Conservation (phyloP, 2,113 vertebrate genomes). For the Pituophis catenifer region DNA sequence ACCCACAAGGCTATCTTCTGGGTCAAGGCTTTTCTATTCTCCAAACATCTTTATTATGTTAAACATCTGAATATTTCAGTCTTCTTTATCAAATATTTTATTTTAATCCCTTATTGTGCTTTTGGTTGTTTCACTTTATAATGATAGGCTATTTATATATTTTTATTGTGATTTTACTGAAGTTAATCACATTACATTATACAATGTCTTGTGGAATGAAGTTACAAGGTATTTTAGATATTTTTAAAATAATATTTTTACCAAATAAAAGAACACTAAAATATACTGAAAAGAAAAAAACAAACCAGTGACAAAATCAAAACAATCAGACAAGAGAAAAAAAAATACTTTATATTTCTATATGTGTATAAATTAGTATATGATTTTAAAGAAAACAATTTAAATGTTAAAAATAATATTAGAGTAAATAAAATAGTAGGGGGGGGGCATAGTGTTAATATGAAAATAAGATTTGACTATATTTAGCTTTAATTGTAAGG, state of each 20-base stretch:
- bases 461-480: background rate
- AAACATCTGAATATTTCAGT: background rate
- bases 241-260: background rate
- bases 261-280: background rate
- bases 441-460: background rate
- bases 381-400: background rate
- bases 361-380: background rate
- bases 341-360: background rate
- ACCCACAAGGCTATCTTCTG: background rate
- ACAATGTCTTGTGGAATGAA: background rate
- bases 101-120: background rate
- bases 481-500: background rate
- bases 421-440: background rate
- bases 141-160: background rate
- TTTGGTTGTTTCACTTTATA: background rate
- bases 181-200: background rate
- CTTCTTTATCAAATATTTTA: background rate
- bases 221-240: background rate
- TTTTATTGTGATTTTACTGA: background rate
- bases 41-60: background rate
- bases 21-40: background rate
- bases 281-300: background rate
- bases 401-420: background rate
- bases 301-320: background rate
- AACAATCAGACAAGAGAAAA: background rate